Percentiles rank a stretch among this genome's conserved stretches.
Conservation (phyloP, 2,797 vertebrate genomes). For the Epinephelus coioides region DNA sequence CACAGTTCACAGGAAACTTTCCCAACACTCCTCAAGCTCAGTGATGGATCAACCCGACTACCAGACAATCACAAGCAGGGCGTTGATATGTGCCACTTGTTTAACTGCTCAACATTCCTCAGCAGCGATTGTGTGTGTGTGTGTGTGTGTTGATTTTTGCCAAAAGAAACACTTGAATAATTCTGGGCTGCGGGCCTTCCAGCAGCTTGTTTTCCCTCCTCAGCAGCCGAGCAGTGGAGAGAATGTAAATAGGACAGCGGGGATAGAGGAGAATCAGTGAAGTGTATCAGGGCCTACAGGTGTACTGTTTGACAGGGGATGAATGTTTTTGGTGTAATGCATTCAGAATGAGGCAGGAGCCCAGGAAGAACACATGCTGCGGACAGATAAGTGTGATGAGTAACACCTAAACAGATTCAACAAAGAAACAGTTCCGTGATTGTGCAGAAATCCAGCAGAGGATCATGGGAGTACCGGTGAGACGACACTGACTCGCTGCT, state of each 20-base stretch:
- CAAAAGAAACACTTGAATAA: conserved; percentile 18
- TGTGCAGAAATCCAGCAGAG: conserved; percentile 30
- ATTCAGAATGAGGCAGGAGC: conserved; percentile 49
- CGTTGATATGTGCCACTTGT: neutral
- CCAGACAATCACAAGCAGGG: neutral
- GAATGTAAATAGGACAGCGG: conserved; percentile 43
- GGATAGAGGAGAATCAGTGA: conserved; percentile 40
- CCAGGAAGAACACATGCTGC: conserved; percentile 44
- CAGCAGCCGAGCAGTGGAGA: conserved; percentile 9
- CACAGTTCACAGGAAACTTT: neutral
- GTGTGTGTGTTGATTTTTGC: conserved; percentile 10
- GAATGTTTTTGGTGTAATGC: conserved; percentile 55
- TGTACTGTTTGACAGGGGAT: conserved; percentile 58
- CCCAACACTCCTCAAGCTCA: neutral
- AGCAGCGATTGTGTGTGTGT: neutral
- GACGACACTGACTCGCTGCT: neutral
- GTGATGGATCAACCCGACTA: neutral
- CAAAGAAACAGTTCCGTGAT: conserved; percentile 40
- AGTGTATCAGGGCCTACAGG: conserved; percentile 59
- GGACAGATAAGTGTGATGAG: conserved; percentile 57
- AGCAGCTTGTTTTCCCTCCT: conserved; percentile 9
- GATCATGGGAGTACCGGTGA: conserved; percentile 11
- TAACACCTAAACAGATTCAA: conserved; percentile 54
- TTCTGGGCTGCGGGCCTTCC: conserved; percentile 16
- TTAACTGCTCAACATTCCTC: conserved; percentile 2